Evolutionary conservation across 2,888 invertebrate species (phyloP).

Genomic region (Troides oblongomaculatus): DNA sequence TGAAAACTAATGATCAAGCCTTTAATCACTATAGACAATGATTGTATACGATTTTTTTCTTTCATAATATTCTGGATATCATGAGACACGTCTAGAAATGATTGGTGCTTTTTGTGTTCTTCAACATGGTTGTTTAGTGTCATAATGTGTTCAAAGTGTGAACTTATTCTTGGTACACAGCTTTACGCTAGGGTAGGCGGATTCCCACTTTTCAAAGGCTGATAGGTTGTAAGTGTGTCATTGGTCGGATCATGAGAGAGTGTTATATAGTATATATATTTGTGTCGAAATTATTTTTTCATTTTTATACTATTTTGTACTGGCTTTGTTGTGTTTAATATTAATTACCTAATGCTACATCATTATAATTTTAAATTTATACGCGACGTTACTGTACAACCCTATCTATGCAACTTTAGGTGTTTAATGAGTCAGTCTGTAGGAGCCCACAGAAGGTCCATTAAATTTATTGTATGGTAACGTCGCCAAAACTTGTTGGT

Average conservation of each 20-base stretch:
- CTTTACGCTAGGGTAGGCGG: not conserved
- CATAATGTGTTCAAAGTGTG: not conserved
- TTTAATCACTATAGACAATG: no score
- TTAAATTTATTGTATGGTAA: constrained; percentile 1
- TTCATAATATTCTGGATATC: not conserved
- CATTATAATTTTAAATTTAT: not conserved
- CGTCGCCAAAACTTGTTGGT: not conserved
- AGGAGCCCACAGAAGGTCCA: not conserved
- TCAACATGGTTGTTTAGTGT: not conserved
- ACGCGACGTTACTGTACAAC: not conserved
- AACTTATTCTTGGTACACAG: not conserved
- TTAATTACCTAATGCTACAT: not conserved
- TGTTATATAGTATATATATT: not conserved
- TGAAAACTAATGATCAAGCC: no score
- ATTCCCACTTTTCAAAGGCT: not conserved
- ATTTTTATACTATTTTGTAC: not conserved
- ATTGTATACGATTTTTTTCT: no score
- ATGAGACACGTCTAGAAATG: not conserved
- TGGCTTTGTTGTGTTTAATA: no score
- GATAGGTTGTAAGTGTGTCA: not conserved
- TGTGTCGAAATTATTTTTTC: not conserved
- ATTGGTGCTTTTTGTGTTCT: constrained; percentile 3
- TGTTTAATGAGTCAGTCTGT: not conserved
- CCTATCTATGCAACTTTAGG: not conserved
- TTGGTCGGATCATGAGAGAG: not conserved